These are phyloP conservation scores for Leucophenga maculata DNA, from an alignment of 2,888 invertebrate genomes.

Conservation along the genomic window DNA sequence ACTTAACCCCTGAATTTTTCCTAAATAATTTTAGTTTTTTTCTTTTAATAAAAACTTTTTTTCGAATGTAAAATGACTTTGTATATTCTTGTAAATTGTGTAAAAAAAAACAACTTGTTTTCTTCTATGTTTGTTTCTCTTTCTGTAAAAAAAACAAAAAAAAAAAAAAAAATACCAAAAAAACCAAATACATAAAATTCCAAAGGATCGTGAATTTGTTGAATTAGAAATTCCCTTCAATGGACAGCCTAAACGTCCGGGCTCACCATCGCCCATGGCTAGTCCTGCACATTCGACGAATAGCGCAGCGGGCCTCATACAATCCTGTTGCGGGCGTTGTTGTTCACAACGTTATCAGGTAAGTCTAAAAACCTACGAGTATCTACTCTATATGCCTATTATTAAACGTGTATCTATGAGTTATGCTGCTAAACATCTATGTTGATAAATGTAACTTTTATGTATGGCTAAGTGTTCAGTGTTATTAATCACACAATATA, in stretches of 20 bases:
- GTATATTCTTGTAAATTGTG: conserved; percentile 21
- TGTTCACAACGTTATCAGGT: conserved; percentile 93
- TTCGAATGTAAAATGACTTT: conserved; percentile 1
- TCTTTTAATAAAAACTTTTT: not conserved
- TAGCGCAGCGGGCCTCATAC: conserved; percentile 79
- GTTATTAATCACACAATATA: too few species aligned
- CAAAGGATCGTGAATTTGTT: conserved; percentile 94
- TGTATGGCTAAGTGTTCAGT: too few species aligned
- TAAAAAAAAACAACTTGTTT: conserved; percentile 33
- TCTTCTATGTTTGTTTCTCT: conserved; percentile 26
- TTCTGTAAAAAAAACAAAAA: conserved; percentile 18
- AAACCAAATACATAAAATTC: not conserved
- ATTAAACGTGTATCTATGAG: not conserved
- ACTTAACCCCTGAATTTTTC: too few species aligned
- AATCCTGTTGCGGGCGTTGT: conserved; percentile 88
- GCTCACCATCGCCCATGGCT: conserved; percentile 89
- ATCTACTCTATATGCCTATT: conserved; percentile 37
- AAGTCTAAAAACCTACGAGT: conserved; percentile 42
- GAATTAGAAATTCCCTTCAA: conserved; percentile 96
- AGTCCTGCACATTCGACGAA: conserved; percentile 90
- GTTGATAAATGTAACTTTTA: conserved; percentile 12
- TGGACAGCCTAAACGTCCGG: conserved; percentile 94
- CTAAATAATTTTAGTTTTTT: not conserved
- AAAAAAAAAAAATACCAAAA: conserved; percentile 28
- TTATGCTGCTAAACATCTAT: not conserved